Evolutionary conservation across 2,113 vertebrate species (phyloP), one percentile per base, ranked within the genome.

Genomic region (Talpa occidentalis): DNA sequence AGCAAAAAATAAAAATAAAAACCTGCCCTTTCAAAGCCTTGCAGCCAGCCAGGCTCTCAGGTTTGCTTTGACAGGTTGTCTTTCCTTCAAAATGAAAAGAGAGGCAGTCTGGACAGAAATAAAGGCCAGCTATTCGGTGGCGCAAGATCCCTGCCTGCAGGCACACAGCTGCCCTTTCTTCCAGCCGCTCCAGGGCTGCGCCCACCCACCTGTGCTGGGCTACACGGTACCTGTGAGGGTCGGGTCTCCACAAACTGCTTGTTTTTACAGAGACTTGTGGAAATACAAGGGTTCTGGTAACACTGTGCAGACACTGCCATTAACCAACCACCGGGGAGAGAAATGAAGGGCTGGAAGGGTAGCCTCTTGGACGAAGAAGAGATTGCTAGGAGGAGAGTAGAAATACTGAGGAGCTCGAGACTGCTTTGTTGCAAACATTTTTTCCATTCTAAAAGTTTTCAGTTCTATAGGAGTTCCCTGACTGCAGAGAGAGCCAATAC

Each of bases 11-110:
- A n/a, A 62, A 89, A 77, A 82, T 26, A 85, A 91, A 85, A 73
- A 42, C 28, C 67, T 93, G 94, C 87, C 85, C 90, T 96, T 97
- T 96, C 66, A 72, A 70, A 88, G 35, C 21, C 93, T 88, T 12
- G 4, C 90, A 92, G 87, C 49, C 72, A 90, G 90, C 90, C 73
- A 26, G 40, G 64, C 94, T 77, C 70, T 88, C 40, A 4, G 83
- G 72, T 78, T 90, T 77, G 76, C 93, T 97, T 89, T 97, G 96
- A 97, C 96, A 97, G 80, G 44, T 28, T 97, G 96, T 96, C 94
- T 96, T 95, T 81, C 52, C 84, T 94, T 95, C 80, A 90, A 52
- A 90, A 81, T 62, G 90, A 67, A 79, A 80, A 64, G 86, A 88
- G 77, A 62, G 37, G 69, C 83, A 76, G 70, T 60, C 0, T 3